These are phyloP conservation scores for Pterocles gutturalis DNA, from an alignment of 2,113 vertebrate genomes.

Conservation along the genomic window DNA sequence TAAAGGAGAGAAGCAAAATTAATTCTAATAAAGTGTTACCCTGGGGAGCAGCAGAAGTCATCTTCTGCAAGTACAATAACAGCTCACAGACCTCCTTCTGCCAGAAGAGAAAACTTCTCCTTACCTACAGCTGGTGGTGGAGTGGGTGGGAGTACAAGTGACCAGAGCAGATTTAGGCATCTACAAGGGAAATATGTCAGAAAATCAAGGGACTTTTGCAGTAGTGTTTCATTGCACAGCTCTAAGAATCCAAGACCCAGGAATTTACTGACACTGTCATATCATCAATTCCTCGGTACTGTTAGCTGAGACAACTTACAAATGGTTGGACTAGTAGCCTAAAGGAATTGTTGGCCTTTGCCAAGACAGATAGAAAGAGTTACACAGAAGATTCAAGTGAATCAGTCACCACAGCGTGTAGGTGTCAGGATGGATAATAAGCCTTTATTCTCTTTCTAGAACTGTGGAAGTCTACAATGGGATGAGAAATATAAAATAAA, in stretches of 20 bases:
- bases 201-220: background rate
- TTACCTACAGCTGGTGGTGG: background rate
- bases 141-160: background rate
- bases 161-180: background rate
- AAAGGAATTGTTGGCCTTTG: conserved; percentile 43
- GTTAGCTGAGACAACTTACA: conserved; percentile 15
- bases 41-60: background rate
- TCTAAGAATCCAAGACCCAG: background rate
- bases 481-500: background rate
- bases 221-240: background rate
- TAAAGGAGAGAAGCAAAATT: background rate
- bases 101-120: background rate
- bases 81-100: background rate
- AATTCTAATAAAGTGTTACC: accelerated
- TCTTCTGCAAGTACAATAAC: background rate
- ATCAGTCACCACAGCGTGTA: background rate
- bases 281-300: background rate
- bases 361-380: background rate
- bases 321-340: conserved; percentile 33
- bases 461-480: background rate
- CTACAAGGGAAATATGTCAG: background rate
- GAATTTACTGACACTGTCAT: background rate
- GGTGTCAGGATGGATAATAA: conserved; percentile 48
- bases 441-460: background rate
- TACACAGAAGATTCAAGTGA: background rate